Evolutionary conservation across 2,113 vertebrate genomes (phyloP).

Genomic region (Nettapus auritus): DNA sequence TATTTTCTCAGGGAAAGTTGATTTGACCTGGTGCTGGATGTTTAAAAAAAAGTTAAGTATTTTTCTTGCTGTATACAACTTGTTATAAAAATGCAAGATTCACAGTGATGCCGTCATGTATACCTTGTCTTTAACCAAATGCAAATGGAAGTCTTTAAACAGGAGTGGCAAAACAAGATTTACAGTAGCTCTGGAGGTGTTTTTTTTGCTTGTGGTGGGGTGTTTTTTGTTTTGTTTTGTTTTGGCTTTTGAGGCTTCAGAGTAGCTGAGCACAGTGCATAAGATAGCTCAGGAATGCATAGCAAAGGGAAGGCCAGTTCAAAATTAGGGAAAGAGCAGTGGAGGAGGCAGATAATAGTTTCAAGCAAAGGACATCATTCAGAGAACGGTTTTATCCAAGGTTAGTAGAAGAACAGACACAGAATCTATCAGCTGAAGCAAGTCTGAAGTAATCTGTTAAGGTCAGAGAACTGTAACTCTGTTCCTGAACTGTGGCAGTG

Average conservation of each 20-base stretch:
- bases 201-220: background rate
- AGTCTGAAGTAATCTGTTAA: background rate
- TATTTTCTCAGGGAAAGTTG: background rate
- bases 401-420: slow-evolving; percentile 1
- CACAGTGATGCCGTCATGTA: background rate
- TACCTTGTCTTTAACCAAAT: background rate
- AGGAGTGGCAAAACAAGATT: background rate
- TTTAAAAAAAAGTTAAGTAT: background rate
- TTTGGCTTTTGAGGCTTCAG: background rate
- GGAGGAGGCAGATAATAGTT: background rate
- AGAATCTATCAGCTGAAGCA: background rate
- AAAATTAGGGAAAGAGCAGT: background rate
- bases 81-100: background rate
- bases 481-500: background rate
- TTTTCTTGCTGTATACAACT: background rate
- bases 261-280: too few relatives aligned
- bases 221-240: background rate
- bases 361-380: background rate
- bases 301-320: background rate
- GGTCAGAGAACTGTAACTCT: background rate
- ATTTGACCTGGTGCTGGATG: background rate
- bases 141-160: background rate
- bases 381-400: background rate
- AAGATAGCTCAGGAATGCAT: background rate
- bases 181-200: background rate